Evolutionary conservation across 2,888 invertebrate genomes (phyloP), one percentile per base, ranked within the genome.

Genomic region (Nipponacmea schrenckii): DNA sequence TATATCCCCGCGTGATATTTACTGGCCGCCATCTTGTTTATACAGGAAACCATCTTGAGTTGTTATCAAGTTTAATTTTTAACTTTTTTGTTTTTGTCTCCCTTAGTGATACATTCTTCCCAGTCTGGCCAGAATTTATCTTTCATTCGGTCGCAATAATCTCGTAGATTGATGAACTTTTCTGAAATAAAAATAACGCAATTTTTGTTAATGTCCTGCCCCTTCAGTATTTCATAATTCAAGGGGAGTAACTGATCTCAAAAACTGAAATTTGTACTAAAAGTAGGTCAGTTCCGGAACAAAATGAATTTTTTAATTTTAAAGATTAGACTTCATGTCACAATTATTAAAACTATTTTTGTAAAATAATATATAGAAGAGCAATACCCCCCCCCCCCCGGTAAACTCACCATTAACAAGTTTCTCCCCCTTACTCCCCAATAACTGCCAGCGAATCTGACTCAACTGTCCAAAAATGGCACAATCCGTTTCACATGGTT

Each of bases 391-490:
- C n/a, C n/a, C n/a, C n/a, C n/a, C n/a, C n/a, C n/a, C n/a, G n/a
- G n/a, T n/a, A 39, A 39, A 31, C 24, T 48, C 64, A 73, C 72
- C 70, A 31, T 65, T 70, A 20, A 75, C 50, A 15, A 68, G 62
- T 39, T 31, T 46, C 31, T 73, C 75, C 2, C 39, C 46, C 46
- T 50, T 24, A 27, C 20, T 67, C 31, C 66, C 74, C n/a, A 48
- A 66, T 48, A 48, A 69, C 17, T 79, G 74, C 81, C 83, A 88
- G 15, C 82, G 69, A 10, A 84, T 70, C 73, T 86, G 85, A 31
- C 83, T 76, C 63, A 87, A 68, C 50, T 80, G 74, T 46, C 84
- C 87, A 81, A 88, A 88, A 62, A 86, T 76, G 8, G 83, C 77
- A 76, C 84, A 84, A 70, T 88, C 88, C 5, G 81, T 69, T 68